Conservation (phyloP, 2,797 vertebrate genomes). For the Silurus aristotelis region DNA sequence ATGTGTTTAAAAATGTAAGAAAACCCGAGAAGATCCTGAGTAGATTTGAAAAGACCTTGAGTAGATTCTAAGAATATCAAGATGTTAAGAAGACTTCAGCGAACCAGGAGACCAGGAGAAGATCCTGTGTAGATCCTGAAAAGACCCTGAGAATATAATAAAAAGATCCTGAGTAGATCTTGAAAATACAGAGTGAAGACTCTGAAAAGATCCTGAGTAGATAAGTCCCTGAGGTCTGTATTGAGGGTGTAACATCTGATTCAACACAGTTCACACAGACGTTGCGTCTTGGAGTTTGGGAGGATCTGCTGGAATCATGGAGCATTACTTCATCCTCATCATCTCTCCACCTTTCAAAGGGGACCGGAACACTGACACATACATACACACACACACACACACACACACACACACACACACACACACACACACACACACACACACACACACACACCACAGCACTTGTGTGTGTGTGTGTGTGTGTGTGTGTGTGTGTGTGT, state of each 20-base stretch:
- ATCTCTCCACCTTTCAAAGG: not conserved
- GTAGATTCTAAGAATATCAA: not conserved
- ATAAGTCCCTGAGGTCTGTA: not conserved
- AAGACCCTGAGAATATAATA: too few relatives aligned
- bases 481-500: not conserved
- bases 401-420: not conserved
- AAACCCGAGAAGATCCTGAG: not conserved
- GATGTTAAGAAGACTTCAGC: not conserved
- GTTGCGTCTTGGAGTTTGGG: not conserved
- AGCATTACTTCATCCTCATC: not conserved
- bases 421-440: too few relatives aligned
- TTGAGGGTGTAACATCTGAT: not conserved
- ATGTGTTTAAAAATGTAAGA: not conserved
- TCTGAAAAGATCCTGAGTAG: not conserved
- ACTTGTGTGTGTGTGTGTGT: too few relatives aligned
- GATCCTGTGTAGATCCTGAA: too few relatives aligned
- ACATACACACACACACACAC: not conserved
- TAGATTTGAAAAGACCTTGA: not conserved
- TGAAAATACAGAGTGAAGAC: not conserved
- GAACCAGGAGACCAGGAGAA: not conserved
- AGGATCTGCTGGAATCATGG: constrained; percentile 4
- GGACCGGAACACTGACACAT: not conserved
- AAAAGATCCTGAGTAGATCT: not conserved
- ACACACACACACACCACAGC: too few relatives aligned
- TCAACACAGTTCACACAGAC: not conserved